Evolutionary conservation across 2,888 invertebrate species (phyloP), one percentile per base, ranked within the genome.

Genomic region (Thymelicus sylvestris): DNA sequence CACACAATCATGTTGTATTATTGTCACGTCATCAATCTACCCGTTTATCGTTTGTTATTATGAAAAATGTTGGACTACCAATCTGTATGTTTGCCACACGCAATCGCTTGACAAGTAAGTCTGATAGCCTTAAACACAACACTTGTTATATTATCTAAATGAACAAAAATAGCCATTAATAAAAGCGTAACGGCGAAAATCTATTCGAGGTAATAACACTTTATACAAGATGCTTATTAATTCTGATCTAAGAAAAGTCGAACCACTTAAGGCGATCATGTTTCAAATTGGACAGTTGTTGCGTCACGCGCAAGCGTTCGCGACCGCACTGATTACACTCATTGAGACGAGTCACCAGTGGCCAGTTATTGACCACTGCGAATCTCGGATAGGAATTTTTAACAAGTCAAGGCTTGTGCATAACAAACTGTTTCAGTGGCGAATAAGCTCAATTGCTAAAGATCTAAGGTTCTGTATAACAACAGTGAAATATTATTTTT

Each of bases 251-350:
- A 86, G 87, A 86, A 86, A 90, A 91, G 86, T 90, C 88, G 83
- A 86, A 88, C 89, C 92, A 92, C 90, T 92, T 92, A 86, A 88
- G 81, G 83, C 80, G 81, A 86, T 84, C 83, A 86, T 87, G 90
- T 87, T 87, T 90, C 91, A 91, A 91, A 92, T 92, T 92, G 91
- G 87, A 88, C 91, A 89, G 89, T 87, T 85, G 90, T 91, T 92
- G 90, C 92, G 92, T 92, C 92, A 93, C 82, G 86, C 84, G 86
- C 86, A 78, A 86, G 79, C 84, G 84, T 83, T 89, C 85, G 86
- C 84, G 86, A 86, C 76, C 79, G 79, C 84, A 84, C 85, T 89
- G 90, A 91, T 91, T 91, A 87, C 81, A 81, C 80, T 91, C 87
- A 90, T 90, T 91, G 89, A 88, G 84, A 80, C 80, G 79, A 31